Base-by-base conservation (phyloP, 2,113 vertebrate species). In the Aegithalos caudatus region DNA sequence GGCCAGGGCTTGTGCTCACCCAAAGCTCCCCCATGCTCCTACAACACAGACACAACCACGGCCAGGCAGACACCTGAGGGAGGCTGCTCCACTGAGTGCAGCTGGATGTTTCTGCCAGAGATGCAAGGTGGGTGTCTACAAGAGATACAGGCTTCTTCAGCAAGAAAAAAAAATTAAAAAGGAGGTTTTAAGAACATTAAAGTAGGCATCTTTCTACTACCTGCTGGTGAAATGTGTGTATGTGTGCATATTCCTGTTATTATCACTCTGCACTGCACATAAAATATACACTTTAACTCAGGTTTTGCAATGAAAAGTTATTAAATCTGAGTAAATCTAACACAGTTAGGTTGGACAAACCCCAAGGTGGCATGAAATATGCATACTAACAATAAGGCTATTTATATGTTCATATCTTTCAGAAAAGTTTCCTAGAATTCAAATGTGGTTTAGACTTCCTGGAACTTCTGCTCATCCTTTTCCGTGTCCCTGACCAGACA, bases 11-110 rank as follows among this genome's bases (percentile, higher is more conserved):
- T 70, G 45, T 5, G 23, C 71, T 50, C 33, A 2, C 62, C 35
- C 53, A 12, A 0, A 0, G 0, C 38, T 67, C 11, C 47, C 35
- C 6, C 1, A 21, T 7, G 54, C 2, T 1, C 66, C 38, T n/a
- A 14, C 29, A 76, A 8, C 57, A 28, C 0, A 28, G 37, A 8
- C 48, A 50, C 42, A 78, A 6, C 45, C 69, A 33, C 7, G 20
- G 35, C 60, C 70, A 28, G 1, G 1, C 1, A 74, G 44, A 48
- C 51, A 74, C 21, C 38, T 14, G 18, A 7, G 65, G 18, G 12
- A 1, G 10, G 47, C 71, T 88, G 83, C 76, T 38, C n/a, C 62
- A 37, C 40, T 5, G 11, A 69, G 12, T 10, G 35, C 33, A 56
- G 27, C 4, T 60, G 27, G 23, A 4, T 22, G 21, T 6, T 86